phyloP scores from a whole-genome alignment of 2,888 invertebrate species.

The Ennomos erosarius region DNA sequence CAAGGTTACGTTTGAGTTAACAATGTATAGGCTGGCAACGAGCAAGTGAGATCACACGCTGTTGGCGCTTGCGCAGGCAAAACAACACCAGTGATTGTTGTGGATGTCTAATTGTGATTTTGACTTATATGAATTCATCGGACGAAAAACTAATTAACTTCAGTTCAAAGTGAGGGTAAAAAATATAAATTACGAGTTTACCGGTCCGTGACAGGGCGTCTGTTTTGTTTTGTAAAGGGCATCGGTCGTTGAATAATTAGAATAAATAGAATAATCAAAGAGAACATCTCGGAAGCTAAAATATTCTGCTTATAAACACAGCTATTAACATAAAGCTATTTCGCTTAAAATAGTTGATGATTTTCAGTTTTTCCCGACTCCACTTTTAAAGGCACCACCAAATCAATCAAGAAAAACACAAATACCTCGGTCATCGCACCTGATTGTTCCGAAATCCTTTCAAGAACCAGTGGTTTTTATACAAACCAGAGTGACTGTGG shows the following conservation, averaged over 20 bases:
- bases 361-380: too few species aligned
- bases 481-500: slow-evolving; percentile 18
- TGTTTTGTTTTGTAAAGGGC: slow-evolving; percentile 27
- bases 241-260: slow-evolving; percentile 24
- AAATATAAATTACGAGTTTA: slow-evolving; percentile 24
- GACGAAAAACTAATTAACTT: slow-evolving; percentile 42
- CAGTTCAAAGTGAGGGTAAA: slow-evolving; percentile 18
- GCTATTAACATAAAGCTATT: too few species aligned
- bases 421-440: slow-evolving; percentile 41
- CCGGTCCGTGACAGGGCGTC: slow-evolving; percentile 22
- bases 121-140: slow-evolving; percentile 57
- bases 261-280: slow-evolving; percentile 21
- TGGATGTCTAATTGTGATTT: slow-evolving; percentile 53
- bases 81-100: slow-evolving; percentile 20
- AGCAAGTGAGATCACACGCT: slow-evolving; percentile 14
- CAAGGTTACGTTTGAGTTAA: slow-evolving; percentile 35
- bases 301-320: neutral
- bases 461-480: slow-evolving; percentile 39
- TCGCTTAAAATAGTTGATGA: too few species aligned
- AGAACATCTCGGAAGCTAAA: slow-evolving; percentile 1
- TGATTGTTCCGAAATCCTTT: slow-evolving; percentile 28
- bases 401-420: slow-evolving; percentile 33
- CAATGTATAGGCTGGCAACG: slow-evolving; percentile 23
- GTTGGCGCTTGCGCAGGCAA: neutral
- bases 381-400: neutral